Conservation (phyloP, 1,140 invertebrate species). For the Caerostris extrusa region DNA sequence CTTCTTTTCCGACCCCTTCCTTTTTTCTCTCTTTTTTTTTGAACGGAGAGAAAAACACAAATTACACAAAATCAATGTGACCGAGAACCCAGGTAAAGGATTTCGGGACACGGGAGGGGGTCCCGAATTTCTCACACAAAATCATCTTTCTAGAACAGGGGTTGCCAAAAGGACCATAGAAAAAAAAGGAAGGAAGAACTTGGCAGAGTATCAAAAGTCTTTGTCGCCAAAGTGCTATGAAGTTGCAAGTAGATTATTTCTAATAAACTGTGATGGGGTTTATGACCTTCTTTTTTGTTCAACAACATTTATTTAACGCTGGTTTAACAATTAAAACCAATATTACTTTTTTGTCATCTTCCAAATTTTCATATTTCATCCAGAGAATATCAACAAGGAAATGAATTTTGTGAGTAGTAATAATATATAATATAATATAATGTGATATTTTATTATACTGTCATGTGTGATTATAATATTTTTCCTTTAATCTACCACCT, state of each 20-base stretch:
- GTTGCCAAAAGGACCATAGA: slow-evolving; percentile 54
- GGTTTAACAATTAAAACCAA: too few relatives aligned
- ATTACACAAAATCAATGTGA: slow-evolving; percentile 76
- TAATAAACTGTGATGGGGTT: background rate
- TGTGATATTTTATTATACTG: too few relatives aligned
- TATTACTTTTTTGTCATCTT: too few relatives aligned
- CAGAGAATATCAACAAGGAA: too few relatives aligned
- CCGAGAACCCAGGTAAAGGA: slow-evolving; percentile 76
- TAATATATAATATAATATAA: too few relatives aligned
- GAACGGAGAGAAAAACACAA: slow-evolving; percentile 27
- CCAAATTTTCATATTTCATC: too few relatives aligned
- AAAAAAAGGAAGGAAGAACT: background rate
- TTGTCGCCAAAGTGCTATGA: slow-evolving; percentile 16
- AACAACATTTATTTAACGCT: too few relatives aligned
- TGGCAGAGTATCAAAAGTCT: background rate
- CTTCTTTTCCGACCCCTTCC: slow-evolving; percentile 28
- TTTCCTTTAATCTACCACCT: too few relatives aligned
- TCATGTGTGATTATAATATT: too few relatives aligned
- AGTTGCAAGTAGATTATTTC: background rate
- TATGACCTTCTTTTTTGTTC: background rate
- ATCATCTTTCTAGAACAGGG: slow-evolving; percentile 59
- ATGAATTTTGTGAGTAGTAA: too few relatives aligned
- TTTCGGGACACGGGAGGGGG: slow-evolving; percentile 55
- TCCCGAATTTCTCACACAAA: slow-evolving; percentile 74
- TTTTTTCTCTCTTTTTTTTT: slow-evolving; percentile 11